Base-by-base conservation (phyloP, 1,140 invertebrate genomes). In the Drosophila sucinea region DNA sequence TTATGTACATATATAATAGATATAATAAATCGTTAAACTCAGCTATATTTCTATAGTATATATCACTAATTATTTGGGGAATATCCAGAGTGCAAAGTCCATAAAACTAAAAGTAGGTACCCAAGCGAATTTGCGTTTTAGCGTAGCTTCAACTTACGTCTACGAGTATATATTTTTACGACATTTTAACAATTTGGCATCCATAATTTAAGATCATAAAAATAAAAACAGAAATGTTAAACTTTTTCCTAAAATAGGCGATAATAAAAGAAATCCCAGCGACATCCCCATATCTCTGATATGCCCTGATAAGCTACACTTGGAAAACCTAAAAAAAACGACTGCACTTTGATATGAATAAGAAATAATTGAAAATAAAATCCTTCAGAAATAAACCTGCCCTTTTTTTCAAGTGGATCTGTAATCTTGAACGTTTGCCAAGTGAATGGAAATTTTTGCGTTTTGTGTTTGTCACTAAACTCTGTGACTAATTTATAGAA, bases 281-380 rank as follows among this genome's bases (percentile, higher is more conserved):
- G 44, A 25, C 44, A 51, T 51, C 6, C 44, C 44, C 44, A 27
- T 51, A 51, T 10, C 44, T 51, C 44, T 51, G 44, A 51, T 51
- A 51, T 51, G 44, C n/a, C 23, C 23, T 8, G 44, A 51, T 51
- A 27, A 51, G 44, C 23, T 51, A 51, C 44, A 27, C 44, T 27
- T 51, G 3, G 27, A 44, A 27, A 51, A 51, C 25, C 8, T 2
- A 27, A 51, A 6, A 11, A 3, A 38, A 11, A 11, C 8, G 11
- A 38, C 3, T 10, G 2, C 7, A 25, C 17, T 11, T 51, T 51
- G 1, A 27, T 3, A 10, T 51, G 1, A 38, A 38, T 38, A 10
- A 6, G 10, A 35, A 10, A 8, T 35, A 35, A 25, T 47, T 2
- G 5, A 44, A 4, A 44, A 23, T 5, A 25, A 44, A 47, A 17